Evolutionary conservation across 2,113 vertebrate genomes (phyloP).

Genomic region (Rhinoderma darwinii): DNA sequence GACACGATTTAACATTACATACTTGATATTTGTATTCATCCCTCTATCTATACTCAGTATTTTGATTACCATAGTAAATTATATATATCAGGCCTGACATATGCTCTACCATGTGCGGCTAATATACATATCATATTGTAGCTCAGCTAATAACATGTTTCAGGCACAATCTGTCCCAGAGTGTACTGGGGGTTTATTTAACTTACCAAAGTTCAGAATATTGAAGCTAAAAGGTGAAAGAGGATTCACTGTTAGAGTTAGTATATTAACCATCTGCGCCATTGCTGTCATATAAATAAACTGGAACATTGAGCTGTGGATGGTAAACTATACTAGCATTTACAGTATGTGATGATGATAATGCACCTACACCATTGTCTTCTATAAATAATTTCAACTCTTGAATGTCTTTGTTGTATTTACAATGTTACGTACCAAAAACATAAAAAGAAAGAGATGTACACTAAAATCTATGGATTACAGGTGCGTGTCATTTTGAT

Average conservation of each 20-base stretch:
- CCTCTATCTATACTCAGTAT: too few relatives aligned
- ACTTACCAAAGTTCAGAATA: neutral
- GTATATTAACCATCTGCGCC: constrained; percentile 12
- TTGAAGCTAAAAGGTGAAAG: constrained; percentile 10
- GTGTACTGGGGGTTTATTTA: neutral
- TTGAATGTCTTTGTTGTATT: too few relatives aligned
- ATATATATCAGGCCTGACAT: neutral
- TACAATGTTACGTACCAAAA: too few relatives aligned
- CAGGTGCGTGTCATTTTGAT: too few relatives aligned
- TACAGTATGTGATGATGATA: neutral
- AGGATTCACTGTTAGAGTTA: neutral
- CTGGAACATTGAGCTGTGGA: neutral
- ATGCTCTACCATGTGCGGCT: neutral
- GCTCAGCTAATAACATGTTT: neutral
- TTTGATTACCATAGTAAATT: neutral
- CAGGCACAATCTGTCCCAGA: constrained; percentile 5
- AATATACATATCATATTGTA: neutral
- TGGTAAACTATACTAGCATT: neutral
- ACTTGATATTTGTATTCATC: too few relatives aligned
- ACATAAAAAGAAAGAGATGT: too few relatives aligned
- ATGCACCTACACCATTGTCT: neutral
- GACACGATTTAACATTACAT: too few relatives aligned
- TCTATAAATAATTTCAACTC: neutral
- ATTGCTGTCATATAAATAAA: neutral
- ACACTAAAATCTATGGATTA: too few relatives aligned